Evolutionary conservation across 1,140 invertebrate genomes (phyloP).

Genomic region (Drosophila oshimai): DNA sequence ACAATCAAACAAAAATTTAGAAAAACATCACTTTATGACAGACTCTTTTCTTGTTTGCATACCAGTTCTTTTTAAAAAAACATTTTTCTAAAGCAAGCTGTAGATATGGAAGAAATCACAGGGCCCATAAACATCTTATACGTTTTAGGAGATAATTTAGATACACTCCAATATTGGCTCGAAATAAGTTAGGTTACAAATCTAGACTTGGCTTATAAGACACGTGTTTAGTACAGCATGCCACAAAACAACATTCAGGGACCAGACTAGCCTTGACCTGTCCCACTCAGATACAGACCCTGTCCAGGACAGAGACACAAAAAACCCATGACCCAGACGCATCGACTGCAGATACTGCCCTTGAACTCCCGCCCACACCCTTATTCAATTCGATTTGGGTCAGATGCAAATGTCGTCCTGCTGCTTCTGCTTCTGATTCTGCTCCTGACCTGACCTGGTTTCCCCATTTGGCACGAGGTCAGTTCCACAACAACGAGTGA

Average conservation of each 20-base stretch:
- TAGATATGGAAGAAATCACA: too few relatives aligned
- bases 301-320: not conserved
- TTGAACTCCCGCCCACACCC: constrained; percentile 28
- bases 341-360: constrained; percentile 30
- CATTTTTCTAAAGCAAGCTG: not conserved
- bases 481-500: constrained; percentile 19
- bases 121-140: too few relatives aligned
- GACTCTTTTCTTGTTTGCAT: not conserved
- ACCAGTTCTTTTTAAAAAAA: not conserved
- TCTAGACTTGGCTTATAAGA: too few relatives aligned
- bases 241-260: too few relatives aligned
- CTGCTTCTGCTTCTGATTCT: constrained; percentile 1
- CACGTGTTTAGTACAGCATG: too few relatives aligned
- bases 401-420: constrained; percentile 34
- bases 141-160: too few relatives aligned
- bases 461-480: constrained; percentile 41
- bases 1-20: not conserved
- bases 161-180: too few relatives aligned
- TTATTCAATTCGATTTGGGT: constrained; percentile 21
- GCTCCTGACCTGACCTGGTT: constrained; percentile 43
- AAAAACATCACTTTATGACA: not conserved
- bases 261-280: constrained; percentile 21
- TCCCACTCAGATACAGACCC: not conserved
- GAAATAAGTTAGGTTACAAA: too few relatives aligned
- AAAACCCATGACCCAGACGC: constrained; percentile 21